A percentile compares a stretch with the other conserved stretches of the same genome.
Conservation (phyloP, 2,797 vertebrate genomes). For the Helostoma temminkii region DNA sequence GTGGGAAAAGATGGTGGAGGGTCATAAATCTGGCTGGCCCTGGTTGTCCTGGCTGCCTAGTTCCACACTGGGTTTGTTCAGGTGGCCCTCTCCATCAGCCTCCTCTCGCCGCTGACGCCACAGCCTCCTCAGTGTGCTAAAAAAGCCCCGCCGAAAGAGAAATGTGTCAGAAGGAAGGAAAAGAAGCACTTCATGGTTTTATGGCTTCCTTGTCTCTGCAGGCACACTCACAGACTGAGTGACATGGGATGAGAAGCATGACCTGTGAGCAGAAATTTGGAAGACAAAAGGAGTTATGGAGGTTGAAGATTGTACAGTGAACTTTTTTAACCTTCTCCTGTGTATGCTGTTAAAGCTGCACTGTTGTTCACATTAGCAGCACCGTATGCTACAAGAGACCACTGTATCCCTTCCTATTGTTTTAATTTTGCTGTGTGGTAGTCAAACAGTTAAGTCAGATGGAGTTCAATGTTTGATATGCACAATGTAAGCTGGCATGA, state of each 20-base stretch:
- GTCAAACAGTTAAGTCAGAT: no score
- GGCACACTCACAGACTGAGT: conserved; percentile 56
- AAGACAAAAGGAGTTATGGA: conserved; percentile 60
- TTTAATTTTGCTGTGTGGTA: no score
- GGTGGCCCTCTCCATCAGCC: conserved; percentile 82
- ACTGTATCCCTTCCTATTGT: no score
- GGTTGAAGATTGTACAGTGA: conserved; percentile 47
- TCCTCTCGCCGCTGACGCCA: conserved; percentile 34
- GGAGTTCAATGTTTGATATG: no score
- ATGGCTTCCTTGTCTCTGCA: conserved; percentile 74
- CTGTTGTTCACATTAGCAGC: background rate
- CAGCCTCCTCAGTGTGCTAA: conserved; percentile 59
- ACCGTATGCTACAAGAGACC: background rate
- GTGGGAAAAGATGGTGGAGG: conserved; percentile 68
- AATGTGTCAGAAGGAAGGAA: conserved; percentile 64
- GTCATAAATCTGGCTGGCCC: conserved; percentile 81
- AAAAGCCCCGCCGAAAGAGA: conserved; percentile 59
- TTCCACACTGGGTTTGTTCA: conserved; percentile 83
- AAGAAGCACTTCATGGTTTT: conserved; percentile 70
- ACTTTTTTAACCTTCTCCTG: conserved; percentile 44
- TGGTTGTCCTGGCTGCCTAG: conserved; percentile 55
- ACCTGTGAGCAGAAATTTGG: conserved; percentile 50
- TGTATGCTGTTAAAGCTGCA: background rate
- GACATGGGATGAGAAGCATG: conserved; percentile 62
- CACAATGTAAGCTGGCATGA: no score